These are phyloP conservation scores for Pomacea canaliculata DNA, from an alignment of 2,888 invertebrate genomes.

Conservation along the genomic window DNA sequence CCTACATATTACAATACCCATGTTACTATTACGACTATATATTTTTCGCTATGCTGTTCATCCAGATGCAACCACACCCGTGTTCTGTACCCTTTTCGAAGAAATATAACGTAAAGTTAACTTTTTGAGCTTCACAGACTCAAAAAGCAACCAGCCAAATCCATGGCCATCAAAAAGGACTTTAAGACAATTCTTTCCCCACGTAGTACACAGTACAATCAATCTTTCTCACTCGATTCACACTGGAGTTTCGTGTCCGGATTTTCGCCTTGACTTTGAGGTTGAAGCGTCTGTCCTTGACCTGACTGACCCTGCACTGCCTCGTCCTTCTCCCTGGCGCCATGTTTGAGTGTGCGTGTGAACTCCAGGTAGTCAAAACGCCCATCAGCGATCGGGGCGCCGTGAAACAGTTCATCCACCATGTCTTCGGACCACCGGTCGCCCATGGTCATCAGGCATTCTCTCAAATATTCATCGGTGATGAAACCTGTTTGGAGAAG, in stretches of 20 bases:
- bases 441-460: slow-evolving; percentile 68
- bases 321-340: slow-evolving; percentile 63
- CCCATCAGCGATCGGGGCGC: slow-evolving; percentile 64
- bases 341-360: slow-evolving; percentile 66
- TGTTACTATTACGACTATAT: too few relatives aligned
- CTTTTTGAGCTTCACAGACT: too few relatives aligned
- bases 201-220: not conserved
- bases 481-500: slow-evolving; percentile 41
- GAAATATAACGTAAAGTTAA: too few relatives aligned
- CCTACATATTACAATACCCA: too few relatives aligned
- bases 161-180: too few relatives aligned
- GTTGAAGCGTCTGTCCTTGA: not conserved
- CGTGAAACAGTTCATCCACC: slow-evolving; percentile 67
- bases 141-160: too few relatives aligned
- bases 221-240: not conserved
- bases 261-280: not conserved
- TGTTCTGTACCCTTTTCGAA: too few relatives aligned
- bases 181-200: not conserved
- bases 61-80: too few relatives aligned
- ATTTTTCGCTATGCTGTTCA: too few relatives aligned
- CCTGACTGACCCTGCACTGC: slow-evolving; percentile 7
- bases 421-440: slow-evolving; percentile 69
- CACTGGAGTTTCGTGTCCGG: not conserved
- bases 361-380: slow-evolving; percentile 66
- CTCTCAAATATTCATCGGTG: slow-evolving; percentile 62